Evolutionary conservation across 2,888 invertebrate genomes (phyloP).

Genomic region (Beris chalybata): DNA sequence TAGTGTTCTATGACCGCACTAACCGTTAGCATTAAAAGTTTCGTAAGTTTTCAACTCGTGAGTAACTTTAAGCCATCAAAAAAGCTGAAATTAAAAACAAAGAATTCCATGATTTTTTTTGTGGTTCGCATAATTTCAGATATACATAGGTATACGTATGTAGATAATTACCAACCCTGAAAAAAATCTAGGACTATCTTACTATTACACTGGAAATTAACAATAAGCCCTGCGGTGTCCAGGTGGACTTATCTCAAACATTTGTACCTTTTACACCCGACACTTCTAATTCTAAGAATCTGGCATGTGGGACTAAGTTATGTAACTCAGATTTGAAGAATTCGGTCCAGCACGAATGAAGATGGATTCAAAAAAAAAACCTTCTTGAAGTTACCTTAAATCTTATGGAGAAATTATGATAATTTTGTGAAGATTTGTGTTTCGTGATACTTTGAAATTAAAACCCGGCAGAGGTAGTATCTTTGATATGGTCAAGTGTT

Average conservation of each 20-base stretch:
- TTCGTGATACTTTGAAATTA: slow-evolving; percentile 26
- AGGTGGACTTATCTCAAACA: slow-evolving; percentile 13
- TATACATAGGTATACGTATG: no score
- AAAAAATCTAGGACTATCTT: slow-evolving; percentile 5
- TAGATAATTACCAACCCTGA: slow-evolving; percentile 23
- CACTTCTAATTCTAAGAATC: slow-evolving; percentile 18
- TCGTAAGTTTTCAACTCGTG: slow-evolving; percentile 1
- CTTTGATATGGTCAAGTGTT: no score
- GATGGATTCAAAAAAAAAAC: no score
- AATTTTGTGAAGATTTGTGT: slow-evolving; percentile 10
- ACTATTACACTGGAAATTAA: not conserved
- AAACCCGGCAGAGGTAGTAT: no score
- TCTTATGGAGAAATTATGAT: slow-evolving; percentile 27
- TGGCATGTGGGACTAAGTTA: slow-evolving; percentile 10
- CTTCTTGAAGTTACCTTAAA: no score
- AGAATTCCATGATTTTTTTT: slow-evolving; percentile 3
- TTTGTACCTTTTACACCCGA: slow-evolving; percentile 24
- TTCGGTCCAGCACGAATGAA: slow-evolving; percentile 10
- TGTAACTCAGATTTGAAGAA: slow-evolving; percentile 1
- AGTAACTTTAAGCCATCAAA: not conserved
- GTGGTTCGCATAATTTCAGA: slow-evolving; percentile 6
- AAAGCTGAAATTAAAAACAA: not conserved
- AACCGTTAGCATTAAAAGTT: slow-evolving; percentile 28
- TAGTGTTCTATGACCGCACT: not conserved
- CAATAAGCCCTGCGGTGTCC: slow-evolving; percentile 5